Evolutionary conservation across 2,113 vertebrate species (phyloP).

Genomic region (Hemiscyllium ocellatum): DNA sequence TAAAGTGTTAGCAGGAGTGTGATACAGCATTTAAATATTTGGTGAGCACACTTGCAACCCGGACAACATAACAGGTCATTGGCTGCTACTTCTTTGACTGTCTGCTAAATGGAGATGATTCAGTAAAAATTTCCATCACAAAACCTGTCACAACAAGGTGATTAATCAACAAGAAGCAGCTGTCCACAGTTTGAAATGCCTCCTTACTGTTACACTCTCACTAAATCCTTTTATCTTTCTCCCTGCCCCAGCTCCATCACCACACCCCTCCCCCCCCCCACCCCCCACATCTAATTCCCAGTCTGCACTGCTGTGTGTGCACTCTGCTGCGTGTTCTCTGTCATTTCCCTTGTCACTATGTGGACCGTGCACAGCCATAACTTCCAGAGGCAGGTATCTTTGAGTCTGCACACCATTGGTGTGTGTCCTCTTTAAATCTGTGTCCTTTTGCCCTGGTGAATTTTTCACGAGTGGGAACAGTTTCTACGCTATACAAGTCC

Average conservation of each 20-base stretch:
- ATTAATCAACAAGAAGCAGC: background rate
- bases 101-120: background rate
- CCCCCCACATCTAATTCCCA: background rate
- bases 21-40: background rate
- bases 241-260: too few relatives aligned
- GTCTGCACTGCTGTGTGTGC: background rate
- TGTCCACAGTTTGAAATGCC: background rate
- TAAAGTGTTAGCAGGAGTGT: background rate
- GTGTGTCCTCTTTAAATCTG: too few relatives aligned
- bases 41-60: background rate
- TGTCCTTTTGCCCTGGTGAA: too few relatives aligned
- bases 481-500: too few relatives aligned
- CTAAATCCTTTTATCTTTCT: background rate
- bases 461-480: too few relatives aligned
- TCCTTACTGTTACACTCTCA: background rate
- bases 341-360: too few relatives aligned
- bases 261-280: too few relatives aligned
- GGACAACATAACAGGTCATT: background rate
- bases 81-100: background rate
- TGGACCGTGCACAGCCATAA: too few relatives aligned
- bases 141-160: background rate
- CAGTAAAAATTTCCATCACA: background rate
- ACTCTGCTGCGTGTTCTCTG: background rate
- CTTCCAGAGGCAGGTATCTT: too few relatives aligned
- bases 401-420: too few relatives aligned